Base-by-base conservation (phyloP, 2,888 invertebrate genomes). In the Beris morrisii region DNA sequence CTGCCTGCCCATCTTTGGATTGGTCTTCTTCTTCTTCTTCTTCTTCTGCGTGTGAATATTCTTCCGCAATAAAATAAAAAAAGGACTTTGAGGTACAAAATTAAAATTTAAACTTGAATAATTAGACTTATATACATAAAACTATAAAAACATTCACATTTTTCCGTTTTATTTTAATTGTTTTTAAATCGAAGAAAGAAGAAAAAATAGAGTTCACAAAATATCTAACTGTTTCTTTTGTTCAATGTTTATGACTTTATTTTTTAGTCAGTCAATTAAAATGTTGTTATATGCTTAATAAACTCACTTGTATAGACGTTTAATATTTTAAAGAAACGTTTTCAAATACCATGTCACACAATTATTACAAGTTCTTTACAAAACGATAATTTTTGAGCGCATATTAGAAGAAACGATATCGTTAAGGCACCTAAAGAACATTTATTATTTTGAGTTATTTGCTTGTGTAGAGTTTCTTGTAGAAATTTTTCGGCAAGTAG, bases 81-180 rank as follows among this genome's bases (percentile, higher is more conserved):
- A 78, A 81, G 81, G 81, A 81, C 79, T 81, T 81, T 78, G 81
- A 81, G 81, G 81, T 81, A 81, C 46, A 65, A 65, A 54, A 55
- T 65, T 65, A 30, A 65, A 45, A 55, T 55, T 55, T 15, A 53
- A 53, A 28, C 12, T 53, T 28, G 22, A 28, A 54, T 54, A 54
- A 54, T 64, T 64, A 22, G 54, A 54, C 38, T 45, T 54, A 53
- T 54, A 54, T 54, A 53, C 52, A 63, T 53, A 43, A 54, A 5
- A 31, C 32, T n/a, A 54, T n/a, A 32, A 30, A 54, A 11, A 30
- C 31, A 54, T 31, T 30, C 54, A 54, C 54, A 54, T 31, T n/a
- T 54, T 54, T 30, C n/a, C 31, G n/a, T 30, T 53, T 46, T 50
- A 15, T n/a, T 50, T 50, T 50, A 50, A 50, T 22, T 50, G 15